Conservation (phyloP, 2,797 vertebrate species). For the Margarornis squamiger region DNA sequence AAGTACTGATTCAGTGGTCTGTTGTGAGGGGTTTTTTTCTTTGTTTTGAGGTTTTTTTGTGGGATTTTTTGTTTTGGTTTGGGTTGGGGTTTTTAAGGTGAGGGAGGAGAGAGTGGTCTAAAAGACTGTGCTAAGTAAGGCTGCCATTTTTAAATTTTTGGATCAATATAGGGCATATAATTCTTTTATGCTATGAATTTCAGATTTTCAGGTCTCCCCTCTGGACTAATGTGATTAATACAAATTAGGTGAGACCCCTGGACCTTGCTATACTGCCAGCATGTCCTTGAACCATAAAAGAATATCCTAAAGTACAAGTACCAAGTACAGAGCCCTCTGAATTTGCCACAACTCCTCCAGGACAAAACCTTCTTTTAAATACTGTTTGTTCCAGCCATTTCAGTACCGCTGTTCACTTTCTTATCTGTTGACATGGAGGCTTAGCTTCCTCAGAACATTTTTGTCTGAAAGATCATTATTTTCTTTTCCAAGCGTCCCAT, state of each 20-base stretch:
- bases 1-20: not conserved
- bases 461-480: conserved; percentile 60
- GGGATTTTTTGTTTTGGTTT: not conserved
- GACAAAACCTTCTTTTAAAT: conserved; percentile 37
- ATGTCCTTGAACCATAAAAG: not conserved
- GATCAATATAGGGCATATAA: not conserved
- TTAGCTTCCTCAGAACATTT: conserved; percentile 59
- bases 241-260: not conserved
- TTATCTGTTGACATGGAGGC: conserved; percentile 44
- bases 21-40: not conserved
- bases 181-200: not conserved
- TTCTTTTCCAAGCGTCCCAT: conserved; percentile 49
- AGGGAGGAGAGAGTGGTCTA: not conserved
- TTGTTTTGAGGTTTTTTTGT: not conserved
- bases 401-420: conserved; percentile 30
- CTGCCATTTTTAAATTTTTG: not conserved
- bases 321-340: not conserved
- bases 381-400: not conserved
- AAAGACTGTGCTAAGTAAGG: not conserved
- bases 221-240: not conserved
- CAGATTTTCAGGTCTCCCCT: not conserved
- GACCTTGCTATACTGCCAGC: not conserved
- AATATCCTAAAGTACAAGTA: not conserved
- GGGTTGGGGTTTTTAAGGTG: not conserved
- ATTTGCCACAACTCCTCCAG: not conserved